A percentile compares a stretch with the other conserved stretches of the same genome.
Conservation (phyloP, 2,797 vertebrate genomes). For the Merluccius polli region DNA sequence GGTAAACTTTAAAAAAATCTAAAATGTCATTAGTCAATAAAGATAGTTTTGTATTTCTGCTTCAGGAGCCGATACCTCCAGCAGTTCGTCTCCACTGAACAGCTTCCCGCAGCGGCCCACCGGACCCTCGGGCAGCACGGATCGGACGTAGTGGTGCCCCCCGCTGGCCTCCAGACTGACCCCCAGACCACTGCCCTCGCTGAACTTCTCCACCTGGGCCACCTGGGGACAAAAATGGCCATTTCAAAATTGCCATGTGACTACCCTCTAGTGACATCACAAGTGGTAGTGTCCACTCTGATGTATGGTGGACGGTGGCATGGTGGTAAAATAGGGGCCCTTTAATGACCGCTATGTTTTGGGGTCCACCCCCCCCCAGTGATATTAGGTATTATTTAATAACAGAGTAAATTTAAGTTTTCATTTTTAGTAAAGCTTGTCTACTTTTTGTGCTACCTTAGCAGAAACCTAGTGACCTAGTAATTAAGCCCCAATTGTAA, state of each 20-base stretch:
- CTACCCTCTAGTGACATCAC: too few species aligned
- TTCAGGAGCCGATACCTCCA: conserved; percentile 76
- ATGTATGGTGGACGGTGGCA: too few species aligned
- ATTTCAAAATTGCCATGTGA: too few species aligned
- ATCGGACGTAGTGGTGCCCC: conserved; percentile 93
- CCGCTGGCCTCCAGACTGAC: conserved; percentile 90
- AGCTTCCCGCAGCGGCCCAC: conserved; percentile 87
- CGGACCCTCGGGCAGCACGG: conserved; percentile 92
- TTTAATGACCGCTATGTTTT: background rate
- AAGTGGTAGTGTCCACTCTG: too few species aligned
- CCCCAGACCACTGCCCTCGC: conserved; percentile 90
- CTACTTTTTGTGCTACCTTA: background rate
- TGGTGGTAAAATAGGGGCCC: too few species aligned
- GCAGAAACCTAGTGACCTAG: background rate
- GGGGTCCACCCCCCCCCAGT: background rate
- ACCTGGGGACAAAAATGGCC: conserved; percentile 70
- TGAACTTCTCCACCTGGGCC: conserved; percentile 90
- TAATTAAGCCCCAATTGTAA: background rate
- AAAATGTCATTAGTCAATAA: background rate
- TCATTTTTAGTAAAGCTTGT: background rate
- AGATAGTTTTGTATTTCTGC: background rate
- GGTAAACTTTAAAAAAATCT: too few species aligned
- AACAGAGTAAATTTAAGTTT: too few species aligned
- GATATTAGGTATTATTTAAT: too few species aligned
- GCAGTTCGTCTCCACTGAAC: conserved; percentile 91